These are phyloP conservation scores for Pollicipes pollicipes DNA, from an alignment of 1,140 invertebrate genomes.

Conservation along the genomic window DNA sequence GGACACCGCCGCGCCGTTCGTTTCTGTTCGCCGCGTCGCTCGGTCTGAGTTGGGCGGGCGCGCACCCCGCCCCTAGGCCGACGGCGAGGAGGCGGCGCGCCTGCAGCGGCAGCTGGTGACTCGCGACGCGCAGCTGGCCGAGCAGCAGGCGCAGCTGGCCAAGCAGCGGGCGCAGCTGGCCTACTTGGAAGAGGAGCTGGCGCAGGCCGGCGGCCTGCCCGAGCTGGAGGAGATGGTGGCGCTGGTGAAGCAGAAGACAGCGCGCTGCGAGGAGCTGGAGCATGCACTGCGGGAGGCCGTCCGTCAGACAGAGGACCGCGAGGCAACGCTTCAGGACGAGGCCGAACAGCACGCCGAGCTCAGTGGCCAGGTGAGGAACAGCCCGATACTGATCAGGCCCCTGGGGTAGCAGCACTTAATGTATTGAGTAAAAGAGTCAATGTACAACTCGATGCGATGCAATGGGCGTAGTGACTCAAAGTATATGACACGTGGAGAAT, in stretches of 20 bases:
- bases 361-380: too few species aligned
- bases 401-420: too few species aligned
- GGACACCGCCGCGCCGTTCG: background rate
- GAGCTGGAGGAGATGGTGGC: constrained; percentile 34
- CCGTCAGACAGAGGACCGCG: background rate
- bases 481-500: too few species aligned
- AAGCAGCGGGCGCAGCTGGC: constrained; percentile 17
- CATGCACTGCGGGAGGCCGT: constrained; percentile 41
- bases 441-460: too few species aligned
- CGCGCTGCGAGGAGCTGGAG: constrained; percentile 57
- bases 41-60: too few species aligned
- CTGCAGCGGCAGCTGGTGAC: background rate
- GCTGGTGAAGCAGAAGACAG: constrained; percentile 30
- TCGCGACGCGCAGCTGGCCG: background rate
- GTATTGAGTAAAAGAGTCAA: too few species aligned
- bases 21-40: background rate
- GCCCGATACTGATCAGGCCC: too few species aligned
- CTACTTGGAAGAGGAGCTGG: constrained; percentile 18
- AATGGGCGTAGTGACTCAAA: too few species aligned
- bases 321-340: background rate
- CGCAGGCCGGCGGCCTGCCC: constrained; percentile 23
- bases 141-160: constrained; percentile 8
- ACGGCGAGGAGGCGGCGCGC: background rate
- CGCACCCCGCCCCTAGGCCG: background rate
- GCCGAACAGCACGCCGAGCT: background rate